A percentile compares a stretch with the other conserved stretches of the same genome.
These are phyloP conservation scores for Pseudorhombus dupliciocellatus DNA, from an alignment of 2,113 vertebrate species.

Conservation along the genomic window DNA sequence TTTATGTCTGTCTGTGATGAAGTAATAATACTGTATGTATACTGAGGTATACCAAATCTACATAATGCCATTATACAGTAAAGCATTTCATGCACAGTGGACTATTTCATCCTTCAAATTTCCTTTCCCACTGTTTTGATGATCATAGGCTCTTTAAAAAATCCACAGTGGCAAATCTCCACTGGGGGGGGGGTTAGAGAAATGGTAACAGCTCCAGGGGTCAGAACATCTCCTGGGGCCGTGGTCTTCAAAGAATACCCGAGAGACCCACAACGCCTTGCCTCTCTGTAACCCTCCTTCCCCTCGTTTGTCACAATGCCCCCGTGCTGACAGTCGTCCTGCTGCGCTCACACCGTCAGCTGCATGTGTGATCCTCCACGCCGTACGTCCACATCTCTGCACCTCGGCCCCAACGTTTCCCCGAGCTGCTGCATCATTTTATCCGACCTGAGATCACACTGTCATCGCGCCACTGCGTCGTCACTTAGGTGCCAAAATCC, in stretches of 20 bases:
- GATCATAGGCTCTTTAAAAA: background rate
- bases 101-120: constrained; percentile 16
- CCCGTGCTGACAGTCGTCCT: constrained; percentile 59
- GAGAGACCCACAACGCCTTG: constrained; percentile 38
- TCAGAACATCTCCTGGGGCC: constrained; percentile 34
- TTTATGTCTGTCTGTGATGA: constrained; percentile 9
- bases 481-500: constrained; percentile 31
- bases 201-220: constrained; percentile 18
- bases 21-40: constrained; percentile 18
- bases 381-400: constrained; percentile 37
- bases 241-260: constrained; percentile 51
- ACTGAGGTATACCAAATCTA: constrained; percentile 13
- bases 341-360: constrained; percentile 44
- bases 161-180: background rate
- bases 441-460: constrained; percentile 46
- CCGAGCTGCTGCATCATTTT: constrained; percentile 2
- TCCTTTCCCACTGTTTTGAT: background rate
- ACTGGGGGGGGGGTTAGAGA: background rate
- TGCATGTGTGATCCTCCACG: background rate
- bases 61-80: constrained; percentile 6
- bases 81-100: constrained; percentile 9
- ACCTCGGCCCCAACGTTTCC: constrained; percentile 13
- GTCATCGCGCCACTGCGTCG: constrained; percentile 59
- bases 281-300: constrained; percentile 54
- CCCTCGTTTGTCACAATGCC: constrained; percentile 58